These are phyloP conservation scores for Sphaeramia orbicularis DNA, from an alignment of 2,797 vertebrate species.

Conservation along the genomic window DNA sequence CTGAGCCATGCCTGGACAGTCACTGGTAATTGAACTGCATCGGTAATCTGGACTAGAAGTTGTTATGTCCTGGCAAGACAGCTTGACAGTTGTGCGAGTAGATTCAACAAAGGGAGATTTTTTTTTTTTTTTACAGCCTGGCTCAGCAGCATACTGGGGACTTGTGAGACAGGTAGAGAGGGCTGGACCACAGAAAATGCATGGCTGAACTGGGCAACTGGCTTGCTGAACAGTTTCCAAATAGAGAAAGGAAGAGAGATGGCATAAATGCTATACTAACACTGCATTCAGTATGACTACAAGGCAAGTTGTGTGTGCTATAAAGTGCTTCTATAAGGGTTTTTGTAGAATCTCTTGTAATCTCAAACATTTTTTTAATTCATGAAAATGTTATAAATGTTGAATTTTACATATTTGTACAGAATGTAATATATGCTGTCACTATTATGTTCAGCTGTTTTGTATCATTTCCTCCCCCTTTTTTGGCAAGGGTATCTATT, in stretches of 20 bases:
- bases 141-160: slow-evolving; percentile 66
- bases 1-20: slow-evolving; percentile 57
- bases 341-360: slow-evolving; percentile 2
- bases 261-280: slow-evolving; percentile 41
- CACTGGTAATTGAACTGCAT: slow-evolving; percentile 66
- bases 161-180: slow-evolving; percentile 80
- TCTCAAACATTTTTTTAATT: not conserved
- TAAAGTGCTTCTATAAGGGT: not conserved
- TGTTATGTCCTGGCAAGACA: slow-evolving; percentile 68
- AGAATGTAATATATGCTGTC: not conserved
- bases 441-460: slow-evolving; percentile 27
- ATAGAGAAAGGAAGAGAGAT: slow-evolving; percentile 62
- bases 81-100: slow-evolving; percentile 61
- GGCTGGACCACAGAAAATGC: slow-evolving; percentile 77
- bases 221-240: slow-evolving; percentile 75
- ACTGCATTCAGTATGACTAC: slow-evolving; percentile 38
- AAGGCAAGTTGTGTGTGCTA: not conserved
- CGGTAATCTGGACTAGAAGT: slow-evolving; percentile 72
- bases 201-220: slow-evolving; percentile 81
- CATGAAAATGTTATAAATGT: slow-evolving; percentile 29
- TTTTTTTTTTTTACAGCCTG: slow-evolving; percentile 62
- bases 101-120: slow-evolving; percentile 61
- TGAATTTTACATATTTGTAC: slow-evolving; percentile 28
- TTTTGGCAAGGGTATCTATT: slow-evolving; percentile 48
- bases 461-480: slow-evolving; percentile 11